phyloP scores from a whole-genome alignment of 2,113 vertebrate genomes.

The Ciconia maguari region DNA sequence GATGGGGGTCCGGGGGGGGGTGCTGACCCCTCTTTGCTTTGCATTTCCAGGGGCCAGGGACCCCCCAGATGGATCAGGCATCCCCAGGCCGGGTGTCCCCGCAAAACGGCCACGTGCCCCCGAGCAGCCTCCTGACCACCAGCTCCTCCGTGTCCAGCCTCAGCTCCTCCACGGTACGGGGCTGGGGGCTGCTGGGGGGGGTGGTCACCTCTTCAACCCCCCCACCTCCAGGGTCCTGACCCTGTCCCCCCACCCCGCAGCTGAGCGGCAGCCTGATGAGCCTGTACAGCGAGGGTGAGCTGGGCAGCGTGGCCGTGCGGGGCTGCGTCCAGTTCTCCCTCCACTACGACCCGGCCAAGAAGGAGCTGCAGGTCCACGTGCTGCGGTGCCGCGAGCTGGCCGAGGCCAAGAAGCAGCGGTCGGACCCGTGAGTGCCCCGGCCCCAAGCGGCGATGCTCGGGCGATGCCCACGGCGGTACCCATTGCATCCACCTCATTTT shows the following conservation, averaged over 20 bases:
- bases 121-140: slow-evolving; percentile 63
- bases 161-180: slow-evolving; percentile 76
- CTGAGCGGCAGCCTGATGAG: slow-evolving; percentile 92
- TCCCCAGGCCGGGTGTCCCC: background rate
- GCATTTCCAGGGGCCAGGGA: background rate
- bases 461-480: rapidly evolving
- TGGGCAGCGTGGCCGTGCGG: slow-evolving; percentile 80
- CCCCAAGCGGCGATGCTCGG: rapidly evolving
- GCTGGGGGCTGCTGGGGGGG: rapidly evolving
- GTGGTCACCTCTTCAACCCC: background rate
- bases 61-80: rapidly evolving
- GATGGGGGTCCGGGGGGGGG: background rate
- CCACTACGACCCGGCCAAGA: slow-evolving; percentile 73
- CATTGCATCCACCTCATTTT: rapidly evolving
- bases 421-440: slow-evolving; percentile 83
- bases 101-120: background rate
- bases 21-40: background rate
- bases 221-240: background rate
- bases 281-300: slow-evolving; percentile 87
- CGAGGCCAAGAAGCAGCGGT: slow-evolving; percentile 82
- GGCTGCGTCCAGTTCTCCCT: slow-evolving; percentile 88
- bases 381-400: slow-evolving; percentile 88
- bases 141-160: slow-evolving; percentile 85
- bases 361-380: slow-evolving; percentile 85
- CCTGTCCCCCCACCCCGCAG: slow-evolving; percentile 36